A percentile compares a stretch with the other conserved stretches of the same genome.
phyloP scores from a whole-genome alignment of 2,797 vertebrate genomes.

The Chelidonichthys spinosus region DNA sequence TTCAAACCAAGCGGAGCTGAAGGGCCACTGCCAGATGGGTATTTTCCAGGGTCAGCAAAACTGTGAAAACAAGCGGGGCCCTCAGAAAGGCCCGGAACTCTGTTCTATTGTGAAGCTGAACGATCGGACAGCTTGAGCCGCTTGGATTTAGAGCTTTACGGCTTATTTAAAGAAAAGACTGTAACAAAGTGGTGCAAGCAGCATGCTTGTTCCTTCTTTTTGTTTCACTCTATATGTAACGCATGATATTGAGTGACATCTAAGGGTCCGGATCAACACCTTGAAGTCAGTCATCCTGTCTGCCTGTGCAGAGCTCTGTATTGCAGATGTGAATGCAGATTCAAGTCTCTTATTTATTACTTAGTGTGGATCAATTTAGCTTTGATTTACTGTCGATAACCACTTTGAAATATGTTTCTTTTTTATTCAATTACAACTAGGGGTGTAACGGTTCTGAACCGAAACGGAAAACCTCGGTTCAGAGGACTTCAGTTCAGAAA shows the following conservation, averaged over 20 bases:
- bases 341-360: constrained; percentile 18
- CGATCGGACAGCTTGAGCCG: constrained; percentile 76
- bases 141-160: constrained; percentile 81
- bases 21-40: constrained; percentile 77
- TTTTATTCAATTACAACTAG: background rate
- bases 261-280: constrained; percentile 31
- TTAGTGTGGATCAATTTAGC: background rate
- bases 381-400: background rate
- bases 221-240: constrained; percentile 17
- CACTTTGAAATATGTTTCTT: background rate
- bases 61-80: constrained; percentile 78
- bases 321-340: too few species aligned
- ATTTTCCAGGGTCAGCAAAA: constrained; percentile 84
- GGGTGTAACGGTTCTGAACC: too few species aligned
- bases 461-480: too few species aligned
- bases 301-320: constrained; percentile 26
- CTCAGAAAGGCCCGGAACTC: constrained; percentile 80
- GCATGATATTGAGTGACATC: constrained; percentile 43
- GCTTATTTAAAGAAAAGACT: constrained; percentile 79
- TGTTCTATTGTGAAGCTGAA: constrained; percentile 71
- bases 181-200: constrained; percentile 71
- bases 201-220: constrained; percentile 51
- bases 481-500: too few species aligned
- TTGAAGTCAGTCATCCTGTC: constrained; percentile 31
- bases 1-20: constrained; percentile 63